Evolutionary conservation across 1,140 invertebrate species (phyloP), one percentile per base, ranked within the genome.

Genomic region (Bombyx mandarina): DNA sequence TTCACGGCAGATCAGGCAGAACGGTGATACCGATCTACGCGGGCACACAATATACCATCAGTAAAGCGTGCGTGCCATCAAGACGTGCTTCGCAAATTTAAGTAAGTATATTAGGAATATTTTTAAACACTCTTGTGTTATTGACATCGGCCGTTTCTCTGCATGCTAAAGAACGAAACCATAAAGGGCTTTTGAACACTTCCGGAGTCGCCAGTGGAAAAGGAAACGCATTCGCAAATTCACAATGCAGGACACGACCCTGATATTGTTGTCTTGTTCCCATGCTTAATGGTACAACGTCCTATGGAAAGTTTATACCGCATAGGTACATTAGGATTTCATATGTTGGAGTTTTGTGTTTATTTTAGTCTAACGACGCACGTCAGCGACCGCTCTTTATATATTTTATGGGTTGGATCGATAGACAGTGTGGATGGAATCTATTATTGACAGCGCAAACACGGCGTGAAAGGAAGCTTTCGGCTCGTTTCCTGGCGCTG

Each of bases 381-480:
- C 69, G 67, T 71, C 69, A 71, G 67, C 60, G 57, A 53, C 57
- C 52, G 52, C 58, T 61, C 57, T 57, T 58, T 56, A 62, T 57
- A 60, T 68, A 62, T 66, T 66, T 76, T 67, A 77, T 75, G 70
- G 57, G 35, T 46, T 43, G 54, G 59, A 62, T 66, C 62, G 52
- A 70, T 67, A 66, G 67, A 66, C 65, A 77, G 63, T 75, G 73
- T 66, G 69, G 71, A 73, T 75, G 67, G 63, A 74, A 72, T 82
- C 79, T 86, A 83, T 85, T 81, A 86, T 83, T 79, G 82, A 78
- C 71, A 75, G 69, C 77, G 73, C 78, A 78, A 85, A 82, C 80
- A 80, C 78, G 71, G 68, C 55, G 63, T 62, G 73, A 76, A 74
- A 76, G 73, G 79, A 81, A 82, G 82, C 79, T 85, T 82, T 77